Evolutionary conservation across 2,797 vertebrate genomes (phyloP).

Genomic region (Phataginus tricuspis): DNA sequence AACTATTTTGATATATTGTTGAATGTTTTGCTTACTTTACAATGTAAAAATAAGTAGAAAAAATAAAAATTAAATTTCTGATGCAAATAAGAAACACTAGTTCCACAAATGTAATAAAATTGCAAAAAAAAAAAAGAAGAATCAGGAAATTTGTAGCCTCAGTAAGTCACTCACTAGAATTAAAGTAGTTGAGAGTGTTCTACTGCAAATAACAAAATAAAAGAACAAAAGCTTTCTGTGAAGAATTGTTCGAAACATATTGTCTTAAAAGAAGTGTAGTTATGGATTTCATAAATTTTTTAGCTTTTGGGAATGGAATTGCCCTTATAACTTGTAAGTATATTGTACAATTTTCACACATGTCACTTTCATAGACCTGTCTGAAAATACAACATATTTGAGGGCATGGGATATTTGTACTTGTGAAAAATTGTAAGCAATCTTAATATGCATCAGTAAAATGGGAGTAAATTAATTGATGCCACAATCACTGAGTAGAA

Average conservation of each 20-base stretch:
- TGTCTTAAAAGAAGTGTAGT: slow-evolving; percentile 12
- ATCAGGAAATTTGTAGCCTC: neutral
- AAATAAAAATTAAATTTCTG: neutral
- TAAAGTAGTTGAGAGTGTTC: neutral
- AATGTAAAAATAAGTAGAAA: neutral
- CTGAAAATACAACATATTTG: neutral
- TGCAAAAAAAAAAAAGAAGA: neutral
- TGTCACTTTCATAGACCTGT: neutral
- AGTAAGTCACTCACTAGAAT: neutral
- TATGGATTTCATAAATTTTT: slow-evolving; percentile 30
- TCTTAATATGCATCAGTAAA: neutral
- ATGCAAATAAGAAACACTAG: neutral
- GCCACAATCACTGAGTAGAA: neutral
- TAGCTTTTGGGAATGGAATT: neutral
- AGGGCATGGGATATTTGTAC: neutral
- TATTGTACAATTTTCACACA: neutral
- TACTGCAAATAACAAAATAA: slow-evolving; percentile 3
- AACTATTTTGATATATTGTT: neutral
- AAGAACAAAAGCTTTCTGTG: slow-evolving; percentile 17
- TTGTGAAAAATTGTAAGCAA: neutral
- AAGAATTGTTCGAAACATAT: neutral
- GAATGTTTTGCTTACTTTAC: neutral
- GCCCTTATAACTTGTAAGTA: neutral
- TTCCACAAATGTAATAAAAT: neutral
- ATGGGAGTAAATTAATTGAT: neutral